Evolutionary conservation across 2,797 vertebrate genomes (phyloP).

Genomic region (Acipenser oxyrinchus): DNA sequence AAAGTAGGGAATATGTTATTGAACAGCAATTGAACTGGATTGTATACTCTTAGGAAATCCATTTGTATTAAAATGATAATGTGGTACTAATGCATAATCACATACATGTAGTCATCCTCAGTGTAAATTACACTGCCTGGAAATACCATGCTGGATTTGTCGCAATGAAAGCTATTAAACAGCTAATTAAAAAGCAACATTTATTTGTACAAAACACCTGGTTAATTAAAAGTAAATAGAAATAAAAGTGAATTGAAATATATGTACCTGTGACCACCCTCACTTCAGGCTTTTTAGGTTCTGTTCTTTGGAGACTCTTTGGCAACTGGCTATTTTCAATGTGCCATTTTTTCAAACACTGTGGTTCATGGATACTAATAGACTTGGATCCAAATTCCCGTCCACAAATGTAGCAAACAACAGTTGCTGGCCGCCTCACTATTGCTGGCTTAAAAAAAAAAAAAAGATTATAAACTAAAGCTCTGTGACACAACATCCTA

Average conservation of each 20-base stretch:
- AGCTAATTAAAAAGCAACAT: too few species aligned
- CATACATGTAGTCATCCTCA: too few species aligned
- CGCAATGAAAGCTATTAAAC: too few species aligned
- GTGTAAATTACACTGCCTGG: too few species aligned
- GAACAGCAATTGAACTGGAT: too few species aligned
- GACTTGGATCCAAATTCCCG: conserved; percentile 61
- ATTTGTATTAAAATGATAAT: too few species aligned
- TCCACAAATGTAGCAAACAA: conserved; percentile 60
- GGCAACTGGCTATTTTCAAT: conserved; percentile 53
- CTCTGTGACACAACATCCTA: background rate
- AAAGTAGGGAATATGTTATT: too few species aligned
- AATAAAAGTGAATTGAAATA: background rate
- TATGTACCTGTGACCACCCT: conserved; percentile 43
- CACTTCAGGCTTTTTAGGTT: conserved; percentile 50
- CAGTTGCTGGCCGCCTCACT: conserved; percentile 40
- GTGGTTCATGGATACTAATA: conserved; percentile 59
- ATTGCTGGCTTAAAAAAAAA: conserved; percentile 35
- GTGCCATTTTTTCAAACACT: conserved; percentile 65
- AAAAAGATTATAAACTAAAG: background rate
- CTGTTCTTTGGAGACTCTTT: conserved; percentile 47
- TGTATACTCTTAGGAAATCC: too few species aligned
- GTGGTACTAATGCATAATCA: too few species aligned
- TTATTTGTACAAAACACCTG: too few species aligned
- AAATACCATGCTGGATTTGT: too few species aligned
- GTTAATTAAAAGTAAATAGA: too few species aligned